Evolutionary conservation across 2,888 invertebrate genomes (phyloP), one percentile per base, ranked within the genome.

Genomic region (Plagodis pulveraria): DNA sequence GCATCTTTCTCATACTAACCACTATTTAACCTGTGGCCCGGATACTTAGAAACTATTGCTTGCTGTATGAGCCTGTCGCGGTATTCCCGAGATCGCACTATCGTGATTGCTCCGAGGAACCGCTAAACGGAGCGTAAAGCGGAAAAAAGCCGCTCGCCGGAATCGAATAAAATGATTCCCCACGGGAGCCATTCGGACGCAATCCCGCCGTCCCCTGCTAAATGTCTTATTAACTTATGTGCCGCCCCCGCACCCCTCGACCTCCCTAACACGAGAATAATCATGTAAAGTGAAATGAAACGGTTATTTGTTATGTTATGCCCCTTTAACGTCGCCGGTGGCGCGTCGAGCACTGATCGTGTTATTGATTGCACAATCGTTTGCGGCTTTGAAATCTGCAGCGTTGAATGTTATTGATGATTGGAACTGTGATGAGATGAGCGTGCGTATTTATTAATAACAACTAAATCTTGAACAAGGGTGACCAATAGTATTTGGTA

Each of bases 91-190:
- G 74, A 78, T 77, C 76, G 74, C 78, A 81, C 80, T 79, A 79
- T 74, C 74, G 83, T 84, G 86, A 87, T 88, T 88, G 84, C 76
- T 65, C 75, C 73, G 76, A 77, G 69, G 81, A 82, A 85, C 88
- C 87, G 89, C 89, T 89, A 89, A 92, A 89, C 90, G 86, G 90
- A 90, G 91, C 90, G 87, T 86, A 86, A 88, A 89, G 85, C 86
- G 86, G 86, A 91, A 91, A 90, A 91, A 91, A 87, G 84, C 85
- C 86, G 87, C 86, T 84, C 86, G 91, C 93, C 93, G 92, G 94
- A 94, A 94, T 94, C 94, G 94, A 94, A 95, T 94, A 94, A 94
- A 94, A 94, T 94, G 94, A 95, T 95, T 95, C 94, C 95, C 94
- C 95, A 78, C 86, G 94, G 94, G 95, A 93, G 94, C 94, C 94